Conservation (phyloP, 2,797 vertebrate species). For the Catostomus latipinnis region DNA sequence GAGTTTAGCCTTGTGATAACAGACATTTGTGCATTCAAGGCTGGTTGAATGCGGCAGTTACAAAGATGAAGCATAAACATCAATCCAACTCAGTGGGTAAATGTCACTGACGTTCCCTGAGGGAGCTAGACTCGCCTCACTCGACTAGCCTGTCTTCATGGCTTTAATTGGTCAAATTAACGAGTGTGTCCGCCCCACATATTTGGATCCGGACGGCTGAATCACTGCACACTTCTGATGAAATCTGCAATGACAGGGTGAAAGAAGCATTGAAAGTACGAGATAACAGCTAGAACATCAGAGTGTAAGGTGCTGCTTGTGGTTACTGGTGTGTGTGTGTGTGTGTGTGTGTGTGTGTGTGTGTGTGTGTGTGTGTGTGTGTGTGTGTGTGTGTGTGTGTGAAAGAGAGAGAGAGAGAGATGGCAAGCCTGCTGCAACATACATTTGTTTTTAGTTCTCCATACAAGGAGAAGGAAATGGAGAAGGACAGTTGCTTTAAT, state of each 20-base stretch:
- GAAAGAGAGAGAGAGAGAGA: neutral
- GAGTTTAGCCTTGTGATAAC: conserved; percentile 43
- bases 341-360: no score
- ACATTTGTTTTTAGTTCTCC: neutral
- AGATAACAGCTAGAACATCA: conserved; percentile 24
- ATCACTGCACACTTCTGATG: conserved; percentile 28
- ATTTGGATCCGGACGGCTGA: conserved; percentile 1
- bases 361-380: neutral
- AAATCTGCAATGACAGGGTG: conserved; percentile 29
- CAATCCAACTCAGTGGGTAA: conserved; percentile 43
- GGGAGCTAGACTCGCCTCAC: conserved; percentile 18
- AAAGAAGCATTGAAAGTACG: conserved; percentile 3
- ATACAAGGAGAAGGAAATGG: conserved; percentile 35
- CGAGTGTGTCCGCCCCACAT: neutral
- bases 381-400: conserved; percentile 18
- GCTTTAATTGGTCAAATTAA: conserved; percentile 42
- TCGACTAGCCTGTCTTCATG: conserved; percentile 25
- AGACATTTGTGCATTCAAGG: conserved; percentile 29
- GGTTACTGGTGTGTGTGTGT: neutral
- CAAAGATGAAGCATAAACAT: conserved; percentile 50
- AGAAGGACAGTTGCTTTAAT: conserved; percentile 27
- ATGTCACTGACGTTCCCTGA: conserved; percentile 41
- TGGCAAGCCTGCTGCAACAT: no score
- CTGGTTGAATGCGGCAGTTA: conserved; percentile 47
- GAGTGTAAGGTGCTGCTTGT: conserved; percentile 11